A percentile compares a stretch with the other conserved stretches of the same genome.
These are phyloP conservation scores for Echeneis naucrates DNA, from an alignment of 2,797 vertebrate genomes.

Conservation along the genomic window DNA sequence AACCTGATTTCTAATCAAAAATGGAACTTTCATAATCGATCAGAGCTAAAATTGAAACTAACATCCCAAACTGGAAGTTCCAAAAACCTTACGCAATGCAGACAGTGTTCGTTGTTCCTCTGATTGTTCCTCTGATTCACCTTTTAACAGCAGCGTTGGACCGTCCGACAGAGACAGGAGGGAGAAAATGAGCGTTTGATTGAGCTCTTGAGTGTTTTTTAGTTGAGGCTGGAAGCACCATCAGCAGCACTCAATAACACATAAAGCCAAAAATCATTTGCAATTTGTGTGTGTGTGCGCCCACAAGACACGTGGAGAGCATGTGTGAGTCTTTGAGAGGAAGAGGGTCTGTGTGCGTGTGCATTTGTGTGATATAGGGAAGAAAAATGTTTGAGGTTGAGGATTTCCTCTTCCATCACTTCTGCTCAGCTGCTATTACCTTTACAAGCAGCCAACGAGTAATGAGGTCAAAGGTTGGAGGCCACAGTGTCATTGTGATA, in stretches of 20 bases:
- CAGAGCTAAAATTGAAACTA: conserved; percentile 14
- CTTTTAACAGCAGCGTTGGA: background rate
- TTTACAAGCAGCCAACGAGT: background rate
- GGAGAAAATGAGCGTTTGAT: conserved; percentile 43
- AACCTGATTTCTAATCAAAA: too few relatives aligned
- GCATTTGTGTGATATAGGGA: too few relatives aligned
- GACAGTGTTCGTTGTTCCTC: background rate
- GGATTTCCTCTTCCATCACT: background rate
- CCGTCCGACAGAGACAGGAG: background rate
- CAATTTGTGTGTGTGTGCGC: background rate
- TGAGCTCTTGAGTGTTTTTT: conserved; percentile 45
- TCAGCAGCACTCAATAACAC: conserved; percentile 52
- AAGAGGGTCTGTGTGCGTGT: conserved; percentile 4
- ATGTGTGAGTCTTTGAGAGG: conserved; percentile 6
- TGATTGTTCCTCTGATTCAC: conserved; percentile 9
- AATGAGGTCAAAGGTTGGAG: conserved; percentile 20
- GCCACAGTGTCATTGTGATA: background rate
- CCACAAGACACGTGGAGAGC: background rate
- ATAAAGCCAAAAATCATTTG: conserved; percentile 38
- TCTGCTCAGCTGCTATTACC: background rate
- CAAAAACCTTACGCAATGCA: conserved; percentile 19
- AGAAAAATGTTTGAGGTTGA: too few relatives aligned
- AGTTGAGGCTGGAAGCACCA: conserved; percentile 39
- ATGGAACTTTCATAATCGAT: background rate
- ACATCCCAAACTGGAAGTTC: background rate